Evolutionary conservation across 2,797 vertebrate genomes (phyloP), one percentile per base, ranked within the genome.

Genomic region (Mycteria americana): DNA sequence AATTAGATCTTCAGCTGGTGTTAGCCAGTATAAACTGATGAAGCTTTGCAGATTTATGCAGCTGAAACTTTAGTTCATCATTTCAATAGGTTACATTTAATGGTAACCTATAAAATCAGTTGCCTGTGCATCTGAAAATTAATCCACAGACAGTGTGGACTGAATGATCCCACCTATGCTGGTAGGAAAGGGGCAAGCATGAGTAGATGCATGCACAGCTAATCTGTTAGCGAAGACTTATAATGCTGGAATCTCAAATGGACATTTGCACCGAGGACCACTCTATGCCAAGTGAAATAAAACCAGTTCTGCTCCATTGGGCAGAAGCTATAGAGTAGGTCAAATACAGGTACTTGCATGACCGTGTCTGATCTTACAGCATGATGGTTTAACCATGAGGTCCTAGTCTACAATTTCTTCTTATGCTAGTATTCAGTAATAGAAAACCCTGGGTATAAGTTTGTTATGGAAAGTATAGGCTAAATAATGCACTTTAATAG

Each of bases 31-130:
- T 74, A 93, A 94, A 85, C 39, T 70, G 83, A 89, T 92, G 37
- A 89, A 73, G 65, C 62, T 88, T 85, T 93, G 46, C 37, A 65
- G 51, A 93, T 84, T 94, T 78, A 72, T 87, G 77, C 25, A 92
- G 35, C 25, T 80, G 60, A 93, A 92, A 69, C 77, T 93, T 85
- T 77, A 70, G 48, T 87, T 91, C 75, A 83, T 70, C 7, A 43
- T 83, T 92, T 95, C 56, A 74, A 30, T 63, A 79, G 17, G 18
- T 93, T 92, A 45, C 18, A 50, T 85, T 92, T 93, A 87, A 85
- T 45, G 23, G 28, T 43, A 75, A 77, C 15, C 31, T 72, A 86
- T 80, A 93, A 94, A 92, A 85, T 83, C 48, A 31, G 35, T 48
- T 80, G 28, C 9, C 48, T 74, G 17, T 78, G 39, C 16, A 85